These are phyloP conservation scores for Greenwoodochromis staneri DNA, from an alignment of 2,113 vertebrate species.

Conservation along the genomic window DNA sequence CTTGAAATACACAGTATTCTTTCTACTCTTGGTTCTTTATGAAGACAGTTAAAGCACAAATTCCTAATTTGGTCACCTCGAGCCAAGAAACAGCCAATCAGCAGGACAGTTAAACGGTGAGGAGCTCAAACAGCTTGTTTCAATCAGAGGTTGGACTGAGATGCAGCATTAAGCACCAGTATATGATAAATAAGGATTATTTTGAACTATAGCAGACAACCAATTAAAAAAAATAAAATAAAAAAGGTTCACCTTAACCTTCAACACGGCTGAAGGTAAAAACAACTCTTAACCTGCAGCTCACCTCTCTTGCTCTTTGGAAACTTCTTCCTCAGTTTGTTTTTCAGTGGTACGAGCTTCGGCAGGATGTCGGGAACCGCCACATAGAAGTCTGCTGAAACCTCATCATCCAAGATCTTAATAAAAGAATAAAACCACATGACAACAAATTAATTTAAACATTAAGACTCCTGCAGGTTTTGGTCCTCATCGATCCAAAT, in stretches of 20 bases:
- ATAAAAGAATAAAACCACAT: not conserved
- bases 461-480: not conserved
- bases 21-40: not conserved
- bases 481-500: not conserved
- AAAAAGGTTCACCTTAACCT: not conserved
- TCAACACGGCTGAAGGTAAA: rapidly evolving
- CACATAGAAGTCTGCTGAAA: constrained; percentile 84
- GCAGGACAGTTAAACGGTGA: rapidly evolving
- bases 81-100: not conserved
- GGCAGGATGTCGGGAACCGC: constrained; percentile 80
- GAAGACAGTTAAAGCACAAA: not conserved
- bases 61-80: not conserved
- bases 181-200: not conserved
- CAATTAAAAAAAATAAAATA: not conserved
- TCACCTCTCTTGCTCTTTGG: constrained; percentile 76
- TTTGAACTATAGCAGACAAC: not conserved
- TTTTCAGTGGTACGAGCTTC: constrained; percentile 78
- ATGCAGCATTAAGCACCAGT: not conserved
- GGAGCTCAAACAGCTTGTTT: not conserved
- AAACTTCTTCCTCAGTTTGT: constrained; percentile 82
- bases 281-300: not conserved
- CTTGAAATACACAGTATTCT: not conserved
- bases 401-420: constrained; percentile 85
- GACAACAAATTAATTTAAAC: not conserved
- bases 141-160: not conserved